Evolutionary conservation across 2,888 invertebrate genomes (phyloP).

Genomic region (Mesoligia furuncula): DNA sequence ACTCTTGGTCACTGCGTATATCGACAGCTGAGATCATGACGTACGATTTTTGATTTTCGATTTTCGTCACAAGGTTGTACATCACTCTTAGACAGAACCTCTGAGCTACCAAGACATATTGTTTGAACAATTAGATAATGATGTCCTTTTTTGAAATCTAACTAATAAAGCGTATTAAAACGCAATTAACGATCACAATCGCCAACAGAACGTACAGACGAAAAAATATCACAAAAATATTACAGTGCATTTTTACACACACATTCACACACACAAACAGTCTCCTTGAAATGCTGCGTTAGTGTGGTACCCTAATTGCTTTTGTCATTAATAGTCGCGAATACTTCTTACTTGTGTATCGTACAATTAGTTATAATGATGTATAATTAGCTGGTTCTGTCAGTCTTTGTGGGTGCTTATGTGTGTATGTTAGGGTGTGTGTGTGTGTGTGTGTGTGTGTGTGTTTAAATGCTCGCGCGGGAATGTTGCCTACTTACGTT

Average conservation of each 20-base stretch:
- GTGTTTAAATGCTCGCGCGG: conserved; percentile 49
- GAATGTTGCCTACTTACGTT: conserved; percentile 62
- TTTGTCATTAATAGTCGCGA: conserved; percentile 90
- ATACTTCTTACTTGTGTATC: conserved; percentile 88
- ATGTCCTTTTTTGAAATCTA: conserved; percentile 8
- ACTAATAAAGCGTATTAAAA: conserved; percentile 44
- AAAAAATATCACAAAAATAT: conserved; percentile 56
- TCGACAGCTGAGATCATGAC: background rate
- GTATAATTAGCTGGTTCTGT: conserved; percentile 85
- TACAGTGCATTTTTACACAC: conserved; percentile 46
- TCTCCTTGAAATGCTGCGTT: conserved; percentile 64
- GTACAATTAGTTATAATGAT: conserved; percentile 90
- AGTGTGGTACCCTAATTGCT: conserved; percentile 89
- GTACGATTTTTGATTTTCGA: too few species aligned
- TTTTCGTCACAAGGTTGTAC: background rate
- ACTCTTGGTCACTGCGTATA: background rate
- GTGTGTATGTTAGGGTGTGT: conserved; percentile 12
- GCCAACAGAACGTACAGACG: conserved; percentile 36
- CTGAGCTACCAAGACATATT: too few species aligned
- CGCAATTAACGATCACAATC: conserved; percentile 54
- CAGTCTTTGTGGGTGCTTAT: conserved; percentile 65
- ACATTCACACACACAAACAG: conserved; percentile 45
- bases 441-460: conserved; percentile 29
- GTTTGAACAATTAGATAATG: background rate
- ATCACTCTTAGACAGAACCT: background rate